Evolutionary conservation across 1,140 invertebrate species (phyloP).

Genomic region (Neodiprion lecontei): DNA sequence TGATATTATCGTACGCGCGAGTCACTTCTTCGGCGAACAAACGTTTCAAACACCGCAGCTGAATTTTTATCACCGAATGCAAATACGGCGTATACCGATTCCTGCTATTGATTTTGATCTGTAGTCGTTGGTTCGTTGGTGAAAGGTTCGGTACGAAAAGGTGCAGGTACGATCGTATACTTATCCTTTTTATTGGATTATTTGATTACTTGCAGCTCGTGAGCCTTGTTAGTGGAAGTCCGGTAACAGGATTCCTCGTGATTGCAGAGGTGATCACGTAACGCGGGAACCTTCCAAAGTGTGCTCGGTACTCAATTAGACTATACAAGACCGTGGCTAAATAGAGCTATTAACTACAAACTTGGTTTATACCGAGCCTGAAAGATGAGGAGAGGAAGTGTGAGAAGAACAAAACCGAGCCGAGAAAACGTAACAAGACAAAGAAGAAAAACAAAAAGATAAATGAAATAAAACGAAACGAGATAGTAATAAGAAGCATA

Average conservation of each 20-base stretch:
- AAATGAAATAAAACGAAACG: conserved; percentile 4
- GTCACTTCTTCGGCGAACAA: too few species aligned
- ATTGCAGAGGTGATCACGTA: neutral
- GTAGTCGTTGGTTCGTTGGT: too few species aligned
- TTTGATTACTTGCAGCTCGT: neutral
- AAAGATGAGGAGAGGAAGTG: neutral
- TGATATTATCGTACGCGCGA: too few species aligned
- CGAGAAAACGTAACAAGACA: neutral
- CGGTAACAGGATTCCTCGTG: neutral
- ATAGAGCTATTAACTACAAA: neutral
- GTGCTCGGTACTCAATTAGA: neutral
- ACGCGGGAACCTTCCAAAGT: neutral
- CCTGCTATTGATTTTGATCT: too few species aligned
- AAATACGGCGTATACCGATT: too few species aligned
- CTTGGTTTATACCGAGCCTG: neutral
- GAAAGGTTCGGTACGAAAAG: too few species aligned
- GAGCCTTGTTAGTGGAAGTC: neutral
- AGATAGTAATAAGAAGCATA: conserved; percentile 1
- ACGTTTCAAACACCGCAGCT: too few species aligned
- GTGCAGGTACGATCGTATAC: too few species aligned
- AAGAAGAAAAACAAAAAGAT: conserved; percentile 1
- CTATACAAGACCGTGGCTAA: neutral
- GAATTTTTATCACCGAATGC: too few species aligned
- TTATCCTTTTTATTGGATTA: too few species aligned
- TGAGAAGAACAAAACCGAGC: conserved; percentile 5